These are phyloP conservation scores for Drosophila hydei DNA, from an alignment of 1,140 invertebrate species.

Conservation along the genomic window DNA sequence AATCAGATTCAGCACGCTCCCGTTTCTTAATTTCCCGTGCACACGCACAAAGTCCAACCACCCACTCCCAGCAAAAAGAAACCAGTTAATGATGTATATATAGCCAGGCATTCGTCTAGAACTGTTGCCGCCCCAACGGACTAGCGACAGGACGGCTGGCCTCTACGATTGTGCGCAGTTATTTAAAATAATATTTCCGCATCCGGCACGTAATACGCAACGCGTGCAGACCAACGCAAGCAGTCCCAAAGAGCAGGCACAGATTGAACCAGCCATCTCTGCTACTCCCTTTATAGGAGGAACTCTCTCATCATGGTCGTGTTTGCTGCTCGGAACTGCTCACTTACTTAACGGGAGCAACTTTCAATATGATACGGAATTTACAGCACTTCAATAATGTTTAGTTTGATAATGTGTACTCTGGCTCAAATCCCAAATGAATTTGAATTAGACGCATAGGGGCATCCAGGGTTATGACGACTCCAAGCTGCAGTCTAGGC, in stretches of 20 bases:
- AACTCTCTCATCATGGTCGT: too few relatives aligned
- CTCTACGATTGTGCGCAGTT: conserved; percentile 57
- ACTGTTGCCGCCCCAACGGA: conserved; percentile 15
- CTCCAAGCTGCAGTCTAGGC: too few relatives aligned
- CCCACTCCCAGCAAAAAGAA: conserved; percentile 14
- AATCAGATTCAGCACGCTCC: conserved; percentile 73
- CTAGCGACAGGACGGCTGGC: conserved; percentile 12
- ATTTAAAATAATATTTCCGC: conserved; percentile 81
- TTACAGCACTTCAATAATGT: too few relatives aligned
- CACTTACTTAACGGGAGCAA: too few relatives aligned
- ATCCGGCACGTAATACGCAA: conserved; percentile 74
- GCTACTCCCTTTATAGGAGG: too few relatives aligned
- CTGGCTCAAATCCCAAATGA: too few relatives aligned
- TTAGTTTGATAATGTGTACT: too few relatives aligned
- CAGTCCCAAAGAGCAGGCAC: not conserved
- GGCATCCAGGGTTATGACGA: too few relatives aligned
- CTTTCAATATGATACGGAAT: too few relatives aligned
- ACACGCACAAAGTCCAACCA: conserved; percentile 58
- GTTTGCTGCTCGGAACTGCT: too few relatives aligned
- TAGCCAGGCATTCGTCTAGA: conserved; percentile 13
- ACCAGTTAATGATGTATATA: conserved; percentile 24
- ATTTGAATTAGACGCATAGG: too few relatives aligned
- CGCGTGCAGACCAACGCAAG: conserved; percentile 48
- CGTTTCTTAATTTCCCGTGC: conserved; percentile 77
- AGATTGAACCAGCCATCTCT: not conserved